These are phyloP conservation scores for Drosophila putrida DNA, from an alignment of 2,888 invertebrate genomes.

Conservation along the genomic window DNA sequence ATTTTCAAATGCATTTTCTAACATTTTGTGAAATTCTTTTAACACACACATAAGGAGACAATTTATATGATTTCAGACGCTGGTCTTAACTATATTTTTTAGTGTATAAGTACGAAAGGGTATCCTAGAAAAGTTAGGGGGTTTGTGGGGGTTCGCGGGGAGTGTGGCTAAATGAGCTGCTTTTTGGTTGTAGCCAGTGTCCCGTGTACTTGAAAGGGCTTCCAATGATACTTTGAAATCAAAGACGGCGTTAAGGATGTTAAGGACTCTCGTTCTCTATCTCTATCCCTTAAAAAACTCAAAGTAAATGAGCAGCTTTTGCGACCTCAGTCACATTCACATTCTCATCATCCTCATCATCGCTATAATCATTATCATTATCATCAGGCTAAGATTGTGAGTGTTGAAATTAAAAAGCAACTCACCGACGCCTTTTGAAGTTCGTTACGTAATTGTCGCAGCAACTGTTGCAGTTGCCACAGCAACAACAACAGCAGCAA, in stretches of 20 bases:
- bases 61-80: too few relatives aligned
- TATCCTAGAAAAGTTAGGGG: too few relatives aligned
- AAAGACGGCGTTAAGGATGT: slow-evolving; percentile 63
- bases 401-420: slow-evolving; percentile 65
- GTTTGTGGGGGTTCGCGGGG: too few relatives aligned
- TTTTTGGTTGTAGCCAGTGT: slow-evolving; percentile 28
- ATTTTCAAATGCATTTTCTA: too few relatives aligned
- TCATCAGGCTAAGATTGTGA: slow-evolving; percentile 12
- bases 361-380: slow-evolving; percentile 26
- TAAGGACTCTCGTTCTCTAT: slow-evolving; percentile 29
- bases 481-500: slow-evolving; percentile 22
- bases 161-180: slow-evolving; percentile 9
- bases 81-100: too few relatives aligned
- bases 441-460: slow-evolving; percentile 56
- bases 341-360: slow-evolving; percentile 9
- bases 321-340: slow-evolving; percentile 64
- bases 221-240: slow-evolving; percentile 81
- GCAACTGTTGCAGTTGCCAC: slow-evolving; percentile 43
- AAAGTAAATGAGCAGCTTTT: slow-evolving; percentile 52
- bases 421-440: slow-evolving; percentile 64
- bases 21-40: too few relatives aligned
- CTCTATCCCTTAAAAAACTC: too few relatives aligned
- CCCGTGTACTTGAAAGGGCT: slow-evolving; percentile 69
- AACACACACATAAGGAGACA: too few relatives aligned
- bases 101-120: not conserved